Conservation (phyloP, 2,113 vertebrate species). For the Trichechus manatus region DNA sequence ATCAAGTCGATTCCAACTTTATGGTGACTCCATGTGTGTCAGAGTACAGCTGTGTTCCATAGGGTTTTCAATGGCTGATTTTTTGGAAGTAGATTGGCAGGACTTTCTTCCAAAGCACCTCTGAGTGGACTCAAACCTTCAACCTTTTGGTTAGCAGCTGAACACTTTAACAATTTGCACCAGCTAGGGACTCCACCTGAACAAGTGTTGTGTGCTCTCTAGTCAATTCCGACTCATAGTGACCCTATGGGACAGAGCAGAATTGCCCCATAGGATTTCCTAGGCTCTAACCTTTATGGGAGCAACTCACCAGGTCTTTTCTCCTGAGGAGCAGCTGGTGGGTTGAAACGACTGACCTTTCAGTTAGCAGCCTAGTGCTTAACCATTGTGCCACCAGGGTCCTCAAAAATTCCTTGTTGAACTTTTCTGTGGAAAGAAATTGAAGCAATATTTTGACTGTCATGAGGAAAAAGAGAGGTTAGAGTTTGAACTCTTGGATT, state of each 20-base stretch:
- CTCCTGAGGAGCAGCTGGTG: too few species aligned
- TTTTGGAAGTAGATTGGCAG: not conserved
- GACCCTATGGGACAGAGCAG: too few species aligned
- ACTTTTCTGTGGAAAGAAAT: constrained; percentile 14
- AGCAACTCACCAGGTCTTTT: too few species aligned
- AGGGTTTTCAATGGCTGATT: not conserved
- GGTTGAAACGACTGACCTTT: too few species aligned
- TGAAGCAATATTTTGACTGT: constrained; percentile 48
- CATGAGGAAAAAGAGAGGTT: not conserved
- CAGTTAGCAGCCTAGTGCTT: not conserved
- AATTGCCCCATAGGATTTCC: too few species aligned
- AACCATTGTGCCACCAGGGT: not conserved
- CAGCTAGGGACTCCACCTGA: too few species aligned
- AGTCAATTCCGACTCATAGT: too few species aligned
- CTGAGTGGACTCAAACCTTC: not conserved
- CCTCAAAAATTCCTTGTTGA: constrained; percentile 6
- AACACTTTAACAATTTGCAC: too few species aligned
- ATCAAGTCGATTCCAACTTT: not conserved
- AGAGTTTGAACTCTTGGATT: not conserved
- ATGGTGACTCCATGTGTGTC: not conserved
- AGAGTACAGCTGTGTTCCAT: not conserved
- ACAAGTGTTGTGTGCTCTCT: too few species aligned
- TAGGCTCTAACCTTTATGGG: too few species aligned
- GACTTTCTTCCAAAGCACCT: not conserved
- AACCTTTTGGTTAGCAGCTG: not conserved